Base-by-base conservation (phyloP, 2,797 vertebrate genomes). In the Stomatorhinus walkeri region DNA sequence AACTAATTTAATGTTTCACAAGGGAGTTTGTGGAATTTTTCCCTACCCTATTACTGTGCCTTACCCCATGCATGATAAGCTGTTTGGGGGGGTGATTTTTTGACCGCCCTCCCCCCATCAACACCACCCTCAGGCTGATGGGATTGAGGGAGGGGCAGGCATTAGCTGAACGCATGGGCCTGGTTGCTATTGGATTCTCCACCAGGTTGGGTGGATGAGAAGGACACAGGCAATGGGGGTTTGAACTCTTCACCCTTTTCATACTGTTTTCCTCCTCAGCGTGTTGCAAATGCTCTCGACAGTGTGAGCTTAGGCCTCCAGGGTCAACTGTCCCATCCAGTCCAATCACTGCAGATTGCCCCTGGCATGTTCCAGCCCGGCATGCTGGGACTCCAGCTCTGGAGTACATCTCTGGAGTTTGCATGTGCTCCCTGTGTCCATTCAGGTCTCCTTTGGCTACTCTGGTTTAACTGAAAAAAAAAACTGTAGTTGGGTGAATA, bases 241-340 rank as follows among this genome's bases (percentile, higher is more conserved):
- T 40, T 52, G 84, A 85, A 85, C 49, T 86, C 49, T 88, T 85
- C 88, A 51, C 83, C 88, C 81, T 56, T 68, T 85, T 40, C 2
- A 43, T 64, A 49, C 51, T 59, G 40, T 14, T 88, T 79, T 64
- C 54, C 83, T 46, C 43, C 51, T 46, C 79, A 16, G 79, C 61
- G 79, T 84, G 79, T 51, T 43, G 16, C 12, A 81, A 72, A 84
- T 28, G 19, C 85, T 40, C 54, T 43, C 61, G 85, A 43, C 24
- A 43, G 52, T 36, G 7, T 49, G 81, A 84, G 81, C 9, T 84
- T 24, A 9, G 43, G 46, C 81, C 81, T 84, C 81, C 81, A 10
- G n/a, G 46, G 81, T 84, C 81, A 84, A 49, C 81, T 48, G 81
- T 48, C 81, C 48, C 46, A 49, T 49, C 22, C 48, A n/a, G 40